Evolutionary conservation across 2,113 vertebrate species (phyloP).

Genomic region (Corvus hawaiiensis): DNA sequence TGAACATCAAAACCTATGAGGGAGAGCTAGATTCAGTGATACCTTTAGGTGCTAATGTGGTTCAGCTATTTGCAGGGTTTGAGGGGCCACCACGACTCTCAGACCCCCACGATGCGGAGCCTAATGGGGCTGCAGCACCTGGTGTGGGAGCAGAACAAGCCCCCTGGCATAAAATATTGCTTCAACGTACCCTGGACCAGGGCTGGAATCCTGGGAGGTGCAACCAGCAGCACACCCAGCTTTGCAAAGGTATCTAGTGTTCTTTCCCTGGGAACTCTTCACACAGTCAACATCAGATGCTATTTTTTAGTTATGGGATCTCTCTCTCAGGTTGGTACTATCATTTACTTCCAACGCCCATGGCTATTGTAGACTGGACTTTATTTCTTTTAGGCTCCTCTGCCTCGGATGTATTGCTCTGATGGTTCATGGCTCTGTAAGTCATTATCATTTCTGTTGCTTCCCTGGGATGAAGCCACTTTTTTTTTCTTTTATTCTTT

Average conservation of each 20-base stretch:
- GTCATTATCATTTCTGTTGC: neutral
- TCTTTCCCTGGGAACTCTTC: neutral
- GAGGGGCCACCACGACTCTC: accelerated
- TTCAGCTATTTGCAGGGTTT: neutral
- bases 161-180: neutral
- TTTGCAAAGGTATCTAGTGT: neutral
- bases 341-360: neutral
- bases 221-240: neutral
- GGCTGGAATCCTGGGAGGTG: neutral
- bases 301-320: neutral
- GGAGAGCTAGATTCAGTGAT: neutral
- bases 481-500: no score
- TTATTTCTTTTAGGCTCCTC: neutral
- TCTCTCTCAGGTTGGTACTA: neutral
- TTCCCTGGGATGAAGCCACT: neutral
- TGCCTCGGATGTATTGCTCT: neutral
- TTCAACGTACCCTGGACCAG: neutral
- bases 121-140: neutral
- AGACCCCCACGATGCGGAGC: accelerated
- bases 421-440: neutral
- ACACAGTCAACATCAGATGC: neutral
- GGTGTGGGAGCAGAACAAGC: accelerated
- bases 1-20: neutral
- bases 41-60: neutral
- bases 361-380: neutral